A percentile compares a stretch with the other conserved stretches of the same genome.
phyloP scores from a whole-genome alignment of 2,113 vertebrate species.

The Plecotus auritus region DNA sequence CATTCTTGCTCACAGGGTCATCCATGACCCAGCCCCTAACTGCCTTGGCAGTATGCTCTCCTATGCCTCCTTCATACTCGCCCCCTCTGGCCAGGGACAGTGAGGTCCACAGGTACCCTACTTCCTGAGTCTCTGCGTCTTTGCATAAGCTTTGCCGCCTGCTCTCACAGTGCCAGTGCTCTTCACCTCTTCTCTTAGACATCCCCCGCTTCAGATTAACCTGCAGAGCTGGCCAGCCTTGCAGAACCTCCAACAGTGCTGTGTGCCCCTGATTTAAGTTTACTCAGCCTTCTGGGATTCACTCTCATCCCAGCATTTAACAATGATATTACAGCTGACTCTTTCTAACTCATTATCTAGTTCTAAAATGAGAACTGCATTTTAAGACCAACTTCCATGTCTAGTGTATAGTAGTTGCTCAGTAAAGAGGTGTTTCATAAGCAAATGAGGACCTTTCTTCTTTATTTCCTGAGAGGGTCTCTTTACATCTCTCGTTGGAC shows the following conservation, averaged over 20 bases:
- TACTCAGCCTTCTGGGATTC: not conserved
- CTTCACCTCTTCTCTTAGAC: not conserved
- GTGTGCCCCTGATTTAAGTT: not conserved
- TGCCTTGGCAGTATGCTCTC: not conserved
- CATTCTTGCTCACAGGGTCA: not conserved
- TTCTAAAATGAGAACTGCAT: not conserved
- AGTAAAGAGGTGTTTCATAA: not conserved
- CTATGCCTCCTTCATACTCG: accelerated
- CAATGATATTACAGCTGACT: not conserved
- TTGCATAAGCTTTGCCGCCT: no score
- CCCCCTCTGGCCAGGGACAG: accelerated
- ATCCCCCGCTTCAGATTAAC: not conserved
- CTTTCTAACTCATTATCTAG: not conserved
- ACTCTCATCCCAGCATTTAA: no score
- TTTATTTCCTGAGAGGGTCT: not conserved
- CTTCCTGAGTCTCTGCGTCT: not conserved
- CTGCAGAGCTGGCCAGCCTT: no score
- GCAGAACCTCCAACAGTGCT: accelerated
- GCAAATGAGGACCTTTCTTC: not conserved
- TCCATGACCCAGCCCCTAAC: not conserved
- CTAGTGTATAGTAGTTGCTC: not conserved
- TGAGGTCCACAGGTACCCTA: accelerated
- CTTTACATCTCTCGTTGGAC: not conserved
- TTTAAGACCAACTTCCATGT: not conserved
- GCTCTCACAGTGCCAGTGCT: accelerated